Percentiles rank a stretch among this genome's conserved stretches.
phyloP scores from a whole-genome alignment of 2,113 vertebrate species.

The Rattus rattus region DNA sequence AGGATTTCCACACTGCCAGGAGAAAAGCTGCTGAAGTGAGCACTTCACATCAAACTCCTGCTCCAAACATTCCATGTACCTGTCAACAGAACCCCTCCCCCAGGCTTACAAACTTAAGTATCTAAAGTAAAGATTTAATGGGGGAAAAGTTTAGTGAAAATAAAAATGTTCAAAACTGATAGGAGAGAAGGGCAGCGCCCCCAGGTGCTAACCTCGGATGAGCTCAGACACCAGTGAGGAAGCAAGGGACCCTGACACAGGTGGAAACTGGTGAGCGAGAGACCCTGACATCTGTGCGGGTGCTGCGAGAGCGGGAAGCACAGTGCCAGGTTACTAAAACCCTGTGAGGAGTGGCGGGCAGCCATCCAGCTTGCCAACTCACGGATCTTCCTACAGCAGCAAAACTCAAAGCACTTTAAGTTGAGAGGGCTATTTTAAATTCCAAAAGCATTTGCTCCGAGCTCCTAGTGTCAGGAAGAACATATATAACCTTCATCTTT shows the following conservation, averaged over 20 bases:
- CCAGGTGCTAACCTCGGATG: neutral
- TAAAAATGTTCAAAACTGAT: neutral
- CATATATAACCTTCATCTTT: neutral
- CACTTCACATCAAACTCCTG: neutral
- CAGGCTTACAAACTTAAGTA: neutral
- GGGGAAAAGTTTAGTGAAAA: neutral
- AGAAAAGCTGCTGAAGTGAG: neutral
- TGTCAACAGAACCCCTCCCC: neutral
- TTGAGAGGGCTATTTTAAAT: neutral
- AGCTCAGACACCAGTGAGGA: too few species aligned
- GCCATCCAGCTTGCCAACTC: neutral
- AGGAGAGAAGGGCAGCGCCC: neutral
- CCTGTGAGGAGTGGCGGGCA: neutral
- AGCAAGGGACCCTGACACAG: neutral
- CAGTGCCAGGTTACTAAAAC: neutral
- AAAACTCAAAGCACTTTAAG: neutral
- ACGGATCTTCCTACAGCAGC: neutral
- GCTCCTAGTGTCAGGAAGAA: neutral
- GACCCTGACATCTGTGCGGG: neutral
- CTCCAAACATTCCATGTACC: neutral
- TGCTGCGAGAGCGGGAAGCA: too few species aligned
- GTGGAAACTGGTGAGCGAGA: neutral
- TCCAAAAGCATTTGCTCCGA: neutral
- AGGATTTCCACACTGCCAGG: neutral
- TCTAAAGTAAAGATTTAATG: neutral